Percentiles rank a stretch among this genome's conserved stretches.
Conservation (phyloP, 1,140 invertebrate species). For the Atta cephalotes region DNA sequence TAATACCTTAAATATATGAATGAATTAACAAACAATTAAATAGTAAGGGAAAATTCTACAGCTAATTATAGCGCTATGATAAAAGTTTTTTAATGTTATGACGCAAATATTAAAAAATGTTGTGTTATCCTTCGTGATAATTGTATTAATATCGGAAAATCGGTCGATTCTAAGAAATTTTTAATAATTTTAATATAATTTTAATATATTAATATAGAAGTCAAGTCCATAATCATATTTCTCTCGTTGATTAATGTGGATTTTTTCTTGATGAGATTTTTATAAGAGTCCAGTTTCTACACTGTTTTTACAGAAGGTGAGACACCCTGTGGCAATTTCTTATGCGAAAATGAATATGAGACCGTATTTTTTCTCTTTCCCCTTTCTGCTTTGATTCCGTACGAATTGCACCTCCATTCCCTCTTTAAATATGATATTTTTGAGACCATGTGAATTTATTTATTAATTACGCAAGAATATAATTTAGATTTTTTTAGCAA, state of each 20-base stretch:
- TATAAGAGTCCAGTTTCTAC: not conserved
- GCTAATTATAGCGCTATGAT: not conserved
- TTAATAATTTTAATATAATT: not conserved
- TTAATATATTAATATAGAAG: not conserved
- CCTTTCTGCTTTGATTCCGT: not conserved
- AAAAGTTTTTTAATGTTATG: not conserved
- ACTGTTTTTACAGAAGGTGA: not conserved
- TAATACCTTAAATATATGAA: not conserved
- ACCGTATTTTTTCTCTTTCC: not conserved
- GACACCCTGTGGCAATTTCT: not conserved
- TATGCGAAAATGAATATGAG: not conserved
- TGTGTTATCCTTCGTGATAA: not conserved
- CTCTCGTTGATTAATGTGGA: not conserved
- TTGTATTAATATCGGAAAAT: not conserved
- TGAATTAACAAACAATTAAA: not conserved
- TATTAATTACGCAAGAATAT: not conserved
- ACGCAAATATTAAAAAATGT: not conserved
- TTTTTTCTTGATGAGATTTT: constrained; percentile 1
- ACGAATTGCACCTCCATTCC: not conserved
- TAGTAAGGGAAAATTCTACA: not conserved
- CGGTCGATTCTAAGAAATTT: not conserved
- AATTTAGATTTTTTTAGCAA: constrained; percentile 19
- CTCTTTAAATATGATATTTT: not conserved
- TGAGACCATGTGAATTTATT: not conserved
- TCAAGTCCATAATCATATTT: not conserved